These are phyloP conservation scores for Zaprionus davidi DNA, from an alignment of 1,140 invertebrate genomes.

Conservation along the genomic window DNA sequence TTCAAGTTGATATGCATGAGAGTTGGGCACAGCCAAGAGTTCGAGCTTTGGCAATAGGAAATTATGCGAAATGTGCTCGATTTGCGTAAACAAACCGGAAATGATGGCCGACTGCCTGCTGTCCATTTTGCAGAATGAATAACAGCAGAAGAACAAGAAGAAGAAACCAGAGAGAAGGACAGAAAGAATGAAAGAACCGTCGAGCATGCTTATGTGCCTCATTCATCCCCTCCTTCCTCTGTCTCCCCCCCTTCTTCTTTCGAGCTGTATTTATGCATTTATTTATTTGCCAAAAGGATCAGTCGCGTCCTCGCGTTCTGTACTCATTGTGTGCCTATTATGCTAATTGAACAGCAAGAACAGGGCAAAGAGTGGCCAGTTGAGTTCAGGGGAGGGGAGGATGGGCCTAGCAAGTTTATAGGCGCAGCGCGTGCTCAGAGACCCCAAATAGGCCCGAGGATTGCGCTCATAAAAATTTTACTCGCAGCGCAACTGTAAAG, in stretches of 20 bases:
- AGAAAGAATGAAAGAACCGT: not conserved
- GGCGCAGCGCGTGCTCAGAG: constrained; percentile 67
- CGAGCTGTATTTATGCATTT: constrained; percentile 73
- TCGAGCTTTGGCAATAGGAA: constrained; percentile 73
- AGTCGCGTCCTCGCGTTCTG: constrained; percentile 56
- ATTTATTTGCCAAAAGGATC: constrained; percentile 83
- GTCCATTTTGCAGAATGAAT: constrained; percentile 72
- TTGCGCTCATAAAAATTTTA: constrained; percentile 72
- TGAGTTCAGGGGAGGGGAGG: not conserved
- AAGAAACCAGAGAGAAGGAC: not conserved
- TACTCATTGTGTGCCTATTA: constrained; percentile 72
- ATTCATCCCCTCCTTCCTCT: not conserved
- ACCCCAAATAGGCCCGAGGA: constrained; percentile 37
- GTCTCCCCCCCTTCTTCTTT: not conserved
- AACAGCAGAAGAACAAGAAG: constrained; percentile 16
- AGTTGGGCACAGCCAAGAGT: constrained; percentile 47
- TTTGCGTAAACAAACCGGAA: constrained; percentile 83
- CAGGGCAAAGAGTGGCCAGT: not conserved
- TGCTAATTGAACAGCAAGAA: constrained; percentile 83
- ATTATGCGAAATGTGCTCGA: constrained; percentile 84
- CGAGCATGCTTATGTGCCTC: not conserved
- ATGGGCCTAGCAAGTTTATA: constrained; percentile 64
- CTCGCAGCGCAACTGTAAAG: constrained; percentile 51
- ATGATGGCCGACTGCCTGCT: constrained; percentile 76
- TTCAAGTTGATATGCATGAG: constrained; percentile 44